A percentile compares a stretch with the other conserved stretches of the same genome.
phyloP scores from a whole-genome alignment of 2,888 invertebrate genomes.

The Hemistola chrysoprasaria region DNA sequence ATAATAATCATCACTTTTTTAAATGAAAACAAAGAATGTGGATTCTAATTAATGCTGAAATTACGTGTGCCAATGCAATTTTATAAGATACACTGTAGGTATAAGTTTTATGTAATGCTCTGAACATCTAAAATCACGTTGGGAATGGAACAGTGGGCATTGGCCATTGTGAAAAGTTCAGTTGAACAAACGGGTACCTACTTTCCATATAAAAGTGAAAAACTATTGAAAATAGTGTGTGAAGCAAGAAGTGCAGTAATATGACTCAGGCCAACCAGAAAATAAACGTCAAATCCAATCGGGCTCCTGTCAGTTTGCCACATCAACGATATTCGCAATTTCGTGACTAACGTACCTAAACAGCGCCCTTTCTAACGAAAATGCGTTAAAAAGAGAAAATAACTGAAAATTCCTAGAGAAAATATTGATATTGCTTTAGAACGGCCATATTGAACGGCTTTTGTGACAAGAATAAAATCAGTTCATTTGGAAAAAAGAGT shows the following conservation, averaged over 20 bases:
- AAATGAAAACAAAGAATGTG: no score
- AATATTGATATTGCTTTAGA: conserved; percentile 45
- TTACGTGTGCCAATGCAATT: no score
- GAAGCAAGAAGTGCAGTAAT: conserved; percentile 42
- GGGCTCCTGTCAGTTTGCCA: conserved; percentile 73
- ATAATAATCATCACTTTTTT: no score
- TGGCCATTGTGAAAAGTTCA: no score
- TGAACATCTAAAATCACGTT: no score
- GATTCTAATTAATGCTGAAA: no score
- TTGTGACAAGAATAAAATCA: conserved; percentile 38
- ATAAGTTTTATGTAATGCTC: no score
- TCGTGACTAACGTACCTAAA: conserved; percentile 14
- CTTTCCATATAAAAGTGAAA: conserved; percentile 6
- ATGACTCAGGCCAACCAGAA: conserved; percentile 62
- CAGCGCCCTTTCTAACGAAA: neutral
- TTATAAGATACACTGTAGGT: no score
- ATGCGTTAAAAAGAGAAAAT: neutral
- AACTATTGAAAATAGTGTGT: conserved; percentile 5
- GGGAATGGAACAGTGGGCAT: no score
- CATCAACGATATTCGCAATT: conserved; percentile 60
- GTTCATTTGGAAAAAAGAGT: conserved; percentile 18
- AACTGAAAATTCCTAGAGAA: conserved; percentile 6
- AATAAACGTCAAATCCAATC: conserved; percentile 70
- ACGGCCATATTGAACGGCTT: conserved; percentile 79
- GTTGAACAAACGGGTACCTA: neutral